phyloP scores from a whole-genome alignment of 2,113 vertebrate genomes.

The Aepyceros melampus region DNA sequence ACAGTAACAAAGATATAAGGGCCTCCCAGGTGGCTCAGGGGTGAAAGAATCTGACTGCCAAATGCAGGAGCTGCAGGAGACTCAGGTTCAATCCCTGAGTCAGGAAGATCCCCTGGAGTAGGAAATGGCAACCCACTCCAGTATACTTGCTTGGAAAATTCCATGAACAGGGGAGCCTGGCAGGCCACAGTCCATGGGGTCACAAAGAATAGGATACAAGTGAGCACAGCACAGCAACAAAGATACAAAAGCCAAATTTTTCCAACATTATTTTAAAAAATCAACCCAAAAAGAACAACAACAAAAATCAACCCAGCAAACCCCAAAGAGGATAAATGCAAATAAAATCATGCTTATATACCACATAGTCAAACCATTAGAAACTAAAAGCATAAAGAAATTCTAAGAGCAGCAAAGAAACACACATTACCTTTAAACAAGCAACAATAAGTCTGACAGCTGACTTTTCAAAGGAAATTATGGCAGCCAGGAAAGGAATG shows the following conservation, averaged over 20 bases:
- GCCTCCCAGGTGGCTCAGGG: neutral
- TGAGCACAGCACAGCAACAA: neutral
- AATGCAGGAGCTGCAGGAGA: neutral
- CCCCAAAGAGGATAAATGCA: neutral
- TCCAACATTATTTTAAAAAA: neutral
- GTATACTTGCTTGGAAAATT: neutral
- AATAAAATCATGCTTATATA: slow-evolving; percentile 3
- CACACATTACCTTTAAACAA: neutral
- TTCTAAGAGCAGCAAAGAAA: neutral
- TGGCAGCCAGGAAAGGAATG: neutral
- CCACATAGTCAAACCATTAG: neutral
- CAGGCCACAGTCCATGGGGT: neutral
- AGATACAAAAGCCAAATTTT: neutral
- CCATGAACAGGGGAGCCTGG: neutral
- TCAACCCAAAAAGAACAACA: neutral
- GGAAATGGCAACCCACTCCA: neutral
- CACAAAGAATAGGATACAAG: neutral
- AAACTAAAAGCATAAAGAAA: slow-evolving; percentile 5
- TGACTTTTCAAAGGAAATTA: slow-evolving; percentile 28
- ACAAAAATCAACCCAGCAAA: neutral
- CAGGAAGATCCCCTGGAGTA: neutral
- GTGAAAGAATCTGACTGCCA: neutral
- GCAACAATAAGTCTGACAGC: neutral
- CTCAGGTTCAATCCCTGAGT: neutral
- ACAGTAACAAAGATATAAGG: neutral